phyloP scores from a whole-genome alignment of 2,888 invertebrate species.

The Dryobotodes eremita region DNA sequence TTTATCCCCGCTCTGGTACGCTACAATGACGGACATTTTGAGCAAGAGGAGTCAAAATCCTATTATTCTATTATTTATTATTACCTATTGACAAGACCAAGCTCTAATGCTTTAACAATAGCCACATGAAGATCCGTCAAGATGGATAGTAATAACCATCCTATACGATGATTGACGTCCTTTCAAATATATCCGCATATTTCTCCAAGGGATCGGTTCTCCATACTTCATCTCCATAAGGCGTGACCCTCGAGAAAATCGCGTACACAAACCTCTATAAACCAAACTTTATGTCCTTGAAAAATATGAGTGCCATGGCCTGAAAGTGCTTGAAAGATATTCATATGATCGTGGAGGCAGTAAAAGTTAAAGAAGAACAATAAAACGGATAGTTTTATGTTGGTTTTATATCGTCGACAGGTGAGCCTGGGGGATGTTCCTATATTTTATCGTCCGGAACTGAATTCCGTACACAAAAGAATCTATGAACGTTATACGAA shows the following conservation, averaged over 20 bases:
- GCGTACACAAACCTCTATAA: conserved; percentile 57
- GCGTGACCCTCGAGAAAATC: conserved; percentile 45
- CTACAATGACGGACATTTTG: too few species aligned
- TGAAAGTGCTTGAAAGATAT: conserved; percentile 70
- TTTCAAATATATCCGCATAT: conserved; percentile 44
- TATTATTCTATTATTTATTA: not conserved
- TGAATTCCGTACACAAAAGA: conserved; percentile 67
- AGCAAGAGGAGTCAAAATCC: not conserved
- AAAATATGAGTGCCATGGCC: conserved; percentile 60
- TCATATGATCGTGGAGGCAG: conserved; percentile 76
- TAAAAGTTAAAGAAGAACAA: conserved; percentile 80
- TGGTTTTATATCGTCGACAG: conserved; percentile 82
- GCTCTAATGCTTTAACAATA: conserved; percentile 31
- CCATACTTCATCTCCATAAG: conserved; percentile 52
- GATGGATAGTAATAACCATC: conserved; percentile 21
- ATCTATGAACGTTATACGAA: conserved; percentile 56
- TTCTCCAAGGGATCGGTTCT: conserved; percentile 54
- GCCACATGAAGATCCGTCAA: conserved; percentile 8
- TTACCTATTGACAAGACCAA: not conserved
- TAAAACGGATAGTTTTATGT: conserved; percentile 85
- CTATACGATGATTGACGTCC: conserved; percentile 43
- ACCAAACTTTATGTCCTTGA: conserved; percentile 62
- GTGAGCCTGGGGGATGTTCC: conserved; percentile 75
- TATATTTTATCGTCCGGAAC: conserved; percentile 71
- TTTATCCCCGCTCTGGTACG: too few species aligned